Percentiles rank a stretch among this genome's conserved stretches.
These are phyloP conservation scores for Onychomys arenicola DNA, from an alignment of 2,797 vertebrate genomes.

Conservation along the genomic window DNA sequence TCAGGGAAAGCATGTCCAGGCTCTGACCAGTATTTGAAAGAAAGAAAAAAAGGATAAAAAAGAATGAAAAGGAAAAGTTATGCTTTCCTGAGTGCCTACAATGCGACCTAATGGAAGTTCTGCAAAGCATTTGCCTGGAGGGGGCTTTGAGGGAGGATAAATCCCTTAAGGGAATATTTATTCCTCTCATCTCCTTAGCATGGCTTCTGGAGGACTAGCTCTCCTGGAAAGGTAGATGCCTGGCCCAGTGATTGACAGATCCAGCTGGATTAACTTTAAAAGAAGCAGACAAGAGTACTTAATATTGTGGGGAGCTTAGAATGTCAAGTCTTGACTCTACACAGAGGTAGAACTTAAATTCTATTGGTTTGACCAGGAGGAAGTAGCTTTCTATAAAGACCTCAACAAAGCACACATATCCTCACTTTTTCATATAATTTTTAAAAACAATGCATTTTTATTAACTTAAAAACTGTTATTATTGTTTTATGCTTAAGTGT, in stretches of 20 bases:
- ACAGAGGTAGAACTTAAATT: background rate
- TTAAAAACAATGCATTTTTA: background rate
- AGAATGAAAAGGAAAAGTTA: background rate
- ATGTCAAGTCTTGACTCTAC: background rate
- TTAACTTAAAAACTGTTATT: background rate
- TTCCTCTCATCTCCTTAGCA: background rate
- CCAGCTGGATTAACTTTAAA: background rate
- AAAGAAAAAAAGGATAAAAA: background rate
- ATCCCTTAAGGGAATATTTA: background rate
- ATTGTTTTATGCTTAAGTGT: background rate
- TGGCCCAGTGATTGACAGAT: background rate
- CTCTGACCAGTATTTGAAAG: background rate
- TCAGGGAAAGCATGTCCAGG: background rate
- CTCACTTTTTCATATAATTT: background rate
- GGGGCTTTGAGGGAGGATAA: background rate
- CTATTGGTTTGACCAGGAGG: background rate
- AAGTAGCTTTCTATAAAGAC: background rate
- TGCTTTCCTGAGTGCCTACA: background rate
- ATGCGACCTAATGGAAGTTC: background rate
- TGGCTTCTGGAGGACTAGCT: background rate
- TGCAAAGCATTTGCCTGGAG: background rate
- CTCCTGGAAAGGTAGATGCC: background rate
- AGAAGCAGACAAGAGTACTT: background rate
- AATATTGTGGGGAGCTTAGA: background rate
- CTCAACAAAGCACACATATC: background rate